Evolutionary conservation across 2,113 vertebrate genomes (phyloP).

Genomic region (Zonotrichia leucophrys): DNA sequence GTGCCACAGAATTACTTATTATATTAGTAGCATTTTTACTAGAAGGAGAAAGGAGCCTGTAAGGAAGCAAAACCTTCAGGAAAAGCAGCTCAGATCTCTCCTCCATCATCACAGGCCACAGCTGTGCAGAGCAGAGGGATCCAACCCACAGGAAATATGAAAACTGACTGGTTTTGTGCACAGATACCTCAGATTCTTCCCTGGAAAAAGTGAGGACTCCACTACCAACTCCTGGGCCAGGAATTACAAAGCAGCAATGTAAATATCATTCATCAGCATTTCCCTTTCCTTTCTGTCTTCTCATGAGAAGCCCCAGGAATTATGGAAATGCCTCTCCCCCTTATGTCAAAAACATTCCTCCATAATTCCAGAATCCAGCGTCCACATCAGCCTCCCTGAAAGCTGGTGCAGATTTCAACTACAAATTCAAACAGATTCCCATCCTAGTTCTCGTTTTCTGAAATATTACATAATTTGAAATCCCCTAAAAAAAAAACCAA

Average conservation of each 20-base stretch:
- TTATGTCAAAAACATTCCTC: background rate
- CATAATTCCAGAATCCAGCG: background rate
- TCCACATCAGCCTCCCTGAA: background rate
- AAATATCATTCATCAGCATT: background rate
- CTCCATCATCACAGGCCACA: background rate
- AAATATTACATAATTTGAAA: background rate
- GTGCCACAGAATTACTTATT: background rate
- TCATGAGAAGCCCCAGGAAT: background rate
- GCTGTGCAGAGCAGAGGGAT: background rate
- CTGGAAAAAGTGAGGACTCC: background rate
- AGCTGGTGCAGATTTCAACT: background rate
- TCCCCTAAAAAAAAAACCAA: background rate
- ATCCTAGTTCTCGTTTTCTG: background rate
- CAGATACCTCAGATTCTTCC: background rate
- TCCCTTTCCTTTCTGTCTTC: background rate
- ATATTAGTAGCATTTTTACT: background rate
- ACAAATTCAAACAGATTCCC: background rate
- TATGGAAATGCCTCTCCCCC: constrained; percentile 2
- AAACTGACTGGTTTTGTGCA: background rate
- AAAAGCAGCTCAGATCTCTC: background rate
- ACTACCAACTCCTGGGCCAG: background rate
- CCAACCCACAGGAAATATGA: background rate
- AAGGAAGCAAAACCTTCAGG: background rate
- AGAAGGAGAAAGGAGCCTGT: background rate
- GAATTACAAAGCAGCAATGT: background rate